Percentiles rank a stretch among this genome's conserved stretches.
Evolutionary conservation across 2,113 vertebrate species (phyloP).

Genomic region (Centrocercus urophasianus): DNA sequence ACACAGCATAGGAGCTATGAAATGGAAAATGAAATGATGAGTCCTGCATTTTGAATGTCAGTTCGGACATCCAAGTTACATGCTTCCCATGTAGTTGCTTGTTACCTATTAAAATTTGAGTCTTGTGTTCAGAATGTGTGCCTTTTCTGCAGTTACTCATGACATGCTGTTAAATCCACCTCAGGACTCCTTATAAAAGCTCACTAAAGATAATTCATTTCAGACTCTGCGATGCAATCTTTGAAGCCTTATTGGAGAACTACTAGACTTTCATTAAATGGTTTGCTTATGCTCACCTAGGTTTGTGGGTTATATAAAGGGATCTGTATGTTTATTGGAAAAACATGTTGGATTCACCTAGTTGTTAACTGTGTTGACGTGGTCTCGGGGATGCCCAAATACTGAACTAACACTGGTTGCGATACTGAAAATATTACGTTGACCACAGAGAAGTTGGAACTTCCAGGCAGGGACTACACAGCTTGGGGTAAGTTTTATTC

Average conservation of each 20-base stretch:
- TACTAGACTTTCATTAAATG: not conserved
- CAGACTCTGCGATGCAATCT: not conserved
- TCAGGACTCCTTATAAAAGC: not conserved
- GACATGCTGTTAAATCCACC: not conserved
- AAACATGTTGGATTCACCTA: not conserved
- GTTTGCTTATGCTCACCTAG: not conserved
- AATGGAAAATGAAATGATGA: not conserved
- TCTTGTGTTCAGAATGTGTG: not conserved
- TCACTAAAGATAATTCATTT: not conserved
- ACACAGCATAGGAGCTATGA: not conserved
- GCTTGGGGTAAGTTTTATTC: not conserved
- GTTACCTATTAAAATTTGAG: not conserved
- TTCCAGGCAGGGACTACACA: not conserved
- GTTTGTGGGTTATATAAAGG: not conserved
- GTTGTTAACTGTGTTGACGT: constrained; percentile 9
- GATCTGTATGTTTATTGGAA: not conserved
- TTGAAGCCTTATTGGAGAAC: not conserved
- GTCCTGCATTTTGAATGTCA: not conserved
- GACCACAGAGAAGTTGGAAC: not conserved
- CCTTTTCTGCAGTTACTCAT: not conserved
- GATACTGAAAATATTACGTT: not conserved
- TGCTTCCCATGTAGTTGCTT: not conserved
- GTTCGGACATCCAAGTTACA: not conserved
- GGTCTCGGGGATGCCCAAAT: not conserved
- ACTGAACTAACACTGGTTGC: not conserved